Evolutionary conservation across 1,140 invertebrate genomes (phyloP).

Genomic region (Battus philenor): DNA sequence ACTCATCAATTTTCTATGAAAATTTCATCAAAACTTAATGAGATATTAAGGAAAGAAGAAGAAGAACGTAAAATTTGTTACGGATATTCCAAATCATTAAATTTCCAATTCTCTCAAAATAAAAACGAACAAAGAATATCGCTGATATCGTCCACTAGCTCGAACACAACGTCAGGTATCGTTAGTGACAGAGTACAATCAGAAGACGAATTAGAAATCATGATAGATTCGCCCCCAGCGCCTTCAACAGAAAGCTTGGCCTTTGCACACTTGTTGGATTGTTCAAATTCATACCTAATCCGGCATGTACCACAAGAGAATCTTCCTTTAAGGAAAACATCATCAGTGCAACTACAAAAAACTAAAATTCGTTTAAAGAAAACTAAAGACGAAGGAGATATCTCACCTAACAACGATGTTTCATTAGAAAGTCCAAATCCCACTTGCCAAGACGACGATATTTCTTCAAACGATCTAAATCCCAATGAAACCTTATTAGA

Average conservation of each 20-base stretch:
- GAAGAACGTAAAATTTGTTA: slow-evolving; percentile 79
- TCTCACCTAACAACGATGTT: slow-evolving; percentile 36
- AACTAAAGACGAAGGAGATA: slow-evolving; percentile 50
- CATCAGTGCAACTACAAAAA: slow-evolving; percentile 55
- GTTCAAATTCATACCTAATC: slow-evolving; percentile 64
- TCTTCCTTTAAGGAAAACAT: slow-evolving; percentile 41
- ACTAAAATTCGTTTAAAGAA: slow-evolving; percentile 45
- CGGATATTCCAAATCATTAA: slow-evolving; percentile 80
- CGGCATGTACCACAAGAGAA: slow-evolving; percentile 43
- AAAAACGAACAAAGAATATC: slow-evolving; percentile 90
- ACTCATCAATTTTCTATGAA: slow-evolving; percentile 97
- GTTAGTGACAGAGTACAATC: slow-evolving; percentile 96
- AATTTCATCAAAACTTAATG: slow-evolving; percentile 88
- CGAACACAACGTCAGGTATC: slow-evolving; percentile 96
- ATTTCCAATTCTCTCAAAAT: slow-evolving; percentile 77
- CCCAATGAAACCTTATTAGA: slow-evolving; percentile 43
- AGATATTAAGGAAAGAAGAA: slow-evolving; percentile 88
- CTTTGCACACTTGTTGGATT: slow-evolving; percentile 81
- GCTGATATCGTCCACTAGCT: slow-evolving; percentile 92
- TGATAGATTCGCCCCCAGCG: slow-evolving; percentile 85
- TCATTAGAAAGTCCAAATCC: slow-evolving; percentile 47
- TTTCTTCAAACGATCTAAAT: slow-evolving; percentile 51
- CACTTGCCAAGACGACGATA: slow-evolving; percentile 42
- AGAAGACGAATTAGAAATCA: slow-evolving; percentile 92
- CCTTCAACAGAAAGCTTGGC: slow-evolving; percentile 86